These are phyloP conservation scores for Pseudomyrmex dendroicus DNA, from an alignment of 1,140 invertebrate genomes.

Conservation along the genomic window DNA sequence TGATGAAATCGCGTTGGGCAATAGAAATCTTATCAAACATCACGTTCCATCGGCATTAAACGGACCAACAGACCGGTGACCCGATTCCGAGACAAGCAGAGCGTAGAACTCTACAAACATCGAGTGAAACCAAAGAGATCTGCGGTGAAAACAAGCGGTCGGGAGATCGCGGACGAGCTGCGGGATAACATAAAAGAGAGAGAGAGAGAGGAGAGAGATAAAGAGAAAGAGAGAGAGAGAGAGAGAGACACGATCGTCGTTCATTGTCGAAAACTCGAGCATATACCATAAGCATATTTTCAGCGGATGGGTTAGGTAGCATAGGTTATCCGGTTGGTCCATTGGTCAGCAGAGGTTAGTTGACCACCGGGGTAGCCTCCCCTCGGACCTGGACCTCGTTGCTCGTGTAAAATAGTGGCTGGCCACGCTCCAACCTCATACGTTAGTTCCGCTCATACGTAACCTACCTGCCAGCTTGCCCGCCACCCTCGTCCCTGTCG, in stretches of 20 bases:
- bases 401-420: slow-evolving; percentile 79
- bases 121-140: neutral
- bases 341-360: slow-evolving; percentile 81
- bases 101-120: slow-evolving; percentile 31
- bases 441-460: slow-evolving; percentile 79
- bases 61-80: neutral
- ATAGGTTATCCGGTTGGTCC: slow-evolving; percentile 79
- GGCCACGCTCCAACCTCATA: slow-evolving; percentile 78
- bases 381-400: slow-evolving; percentile 58
- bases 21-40: slow-evolving; percentile 35
- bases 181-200: neutral
- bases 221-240: no score
- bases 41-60: neutral
- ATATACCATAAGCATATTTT: slow-evolving; percentile 79
- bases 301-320: slow-evolving; percentile 75
- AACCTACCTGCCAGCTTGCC: slow-evolving; percentile 76
- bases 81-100: neutral
- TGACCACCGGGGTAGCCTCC: slow-evolving; percentile 67
- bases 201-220: no score
- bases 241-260: slow-evolving; percentile 46
- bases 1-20: neutral
- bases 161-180: neutral
- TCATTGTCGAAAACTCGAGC: slow-evolving; percentile 67
- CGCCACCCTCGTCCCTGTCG: slow-evolving; percentile 38
- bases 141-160: neutral